Evolutionary conservation across 2,113 vertebrate species (phyloP), one percentile per base, ranked within the genome.

Genomic region (Podarcis raffonei): DNA sequence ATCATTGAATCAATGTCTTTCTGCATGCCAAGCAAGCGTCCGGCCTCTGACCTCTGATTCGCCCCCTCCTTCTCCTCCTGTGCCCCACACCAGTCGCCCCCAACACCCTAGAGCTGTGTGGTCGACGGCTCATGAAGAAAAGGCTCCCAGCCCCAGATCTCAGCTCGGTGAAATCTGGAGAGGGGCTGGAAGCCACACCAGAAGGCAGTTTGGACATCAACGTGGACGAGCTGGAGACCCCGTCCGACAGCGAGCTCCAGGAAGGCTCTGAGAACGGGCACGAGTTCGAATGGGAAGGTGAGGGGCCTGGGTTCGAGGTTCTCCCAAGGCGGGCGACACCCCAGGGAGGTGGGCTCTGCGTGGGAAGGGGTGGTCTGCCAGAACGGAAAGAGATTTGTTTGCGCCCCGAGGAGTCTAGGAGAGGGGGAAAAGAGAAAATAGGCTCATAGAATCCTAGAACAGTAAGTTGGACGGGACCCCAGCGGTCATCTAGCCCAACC

Each of bases 241-340:
- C 98, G 0, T 98, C 97, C 0, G 97, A 97, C 93, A 98, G 97
- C 0, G 97, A 98, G 92, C 95, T 97, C 1, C 97, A 96, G 62
- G 97, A 96, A 4, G 96, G 97, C 88, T 95, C 95, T 0, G 96
- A 96, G 88, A 89, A 95, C 22, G 92, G 84, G 75, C 95, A 97
- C 0, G 97, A 97, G 15, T 96, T 98, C 84, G 97, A 98, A 92
- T 98, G 98, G 98, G 98, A 98, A 66, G 98, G 98, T 98, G 84
- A 95, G 90, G 30, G 5, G 16, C 9, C 2, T 0, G 11, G 3
- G 35, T 69, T 79, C 8, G 15, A 25, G 39, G 68, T 7, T 32
- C 39, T 0, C 12, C 25, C 12, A 32, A 42, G 48, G 4, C 4
- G 39, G 11, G 11, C 8, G 20, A n/a, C 6, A 30, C n/a, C 0